Base-by-base conservation (phyloP, 2,888 invertebrate genomes). In the Nephrotoma appendiculata region DNA sequence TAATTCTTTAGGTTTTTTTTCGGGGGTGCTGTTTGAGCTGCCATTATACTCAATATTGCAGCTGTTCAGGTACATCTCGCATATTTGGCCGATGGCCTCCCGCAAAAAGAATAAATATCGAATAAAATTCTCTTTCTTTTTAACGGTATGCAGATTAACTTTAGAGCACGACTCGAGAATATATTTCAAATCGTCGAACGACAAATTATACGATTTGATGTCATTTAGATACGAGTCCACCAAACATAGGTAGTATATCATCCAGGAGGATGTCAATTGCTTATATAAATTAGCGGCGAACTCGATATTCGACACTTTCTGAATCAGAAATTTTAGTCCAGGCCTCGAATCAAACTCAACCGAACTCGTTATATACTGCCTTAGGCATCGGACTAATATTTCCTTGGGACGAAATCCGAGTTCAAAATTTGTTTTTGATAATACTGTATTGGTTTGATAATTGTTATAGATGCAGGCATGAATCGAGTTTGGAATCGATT, bases 241-340 rank as follows among this genome's bases (percentile, higher is more conserved):
- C 71, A 98, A 92, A 0, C 97, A 95, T 87, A 98, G 96, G 86
- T 96, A 95, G 91, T 96, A 96, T 31, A 98, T 96, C 71, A 98
- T 95, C 95, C 98, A 97, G 0, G 98, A 96, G 0, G 97, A 97
- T 45, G 97, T 97, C 9, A 98, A 97, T 92, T 98, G 98, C 87
- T 96, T 96, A 90, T 97, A 98, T n/a, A 98, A 92, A 91, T 97
- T 98, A 1, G 98, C 97, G 5, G 97, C 96, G 89, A 96, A 94
- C 87, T 96, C 96, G 88, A 97, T 93, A 90, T 96, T 96, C 0
- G 96, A 96, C 0, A 98, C 97, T 92, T 98, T 98, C 91, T 98
- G 98, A 88, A 98, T 95, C 3, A 98, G 93, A 91, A 98, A 98
- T 91, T 98, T 98, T 31, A 98, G 92, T 0, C 98, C 98, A 0